Evolutionary conservation across 1,140 invertebrate species (phyloP).

Genomic region (Zeugodacus cucurbitae): DNA sequence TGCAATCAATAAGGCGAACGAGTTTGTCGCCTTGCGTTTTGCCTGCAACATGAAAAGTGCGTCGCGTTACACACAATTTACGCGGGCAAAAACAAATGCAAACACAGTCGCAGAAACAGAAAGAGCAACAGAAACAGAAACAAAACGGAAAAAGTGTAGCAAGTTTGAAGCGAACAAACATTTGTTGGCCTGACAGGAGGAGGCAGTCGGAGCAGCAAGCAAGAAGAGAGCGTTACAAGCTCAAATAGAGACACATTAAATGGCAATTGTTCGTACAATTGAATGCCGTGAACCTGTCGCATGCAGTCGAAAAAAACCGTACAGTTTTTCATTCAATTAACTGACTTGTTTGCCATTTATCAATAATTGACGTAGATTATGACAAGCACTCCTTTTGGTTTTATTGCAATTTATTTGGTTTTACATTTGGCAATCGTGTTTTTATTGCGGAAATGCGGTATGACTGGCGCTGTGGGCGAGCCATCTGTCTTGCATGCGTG

Average conservation of each 20-base stretch:
- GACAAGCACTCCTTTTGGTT: background rate
- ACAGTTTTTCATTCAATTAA: background rate
- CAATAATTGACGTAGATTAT: background rate
- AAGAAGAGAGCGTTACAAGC: background rate
- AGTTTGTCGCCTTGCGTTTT: conserved; percentile 1
- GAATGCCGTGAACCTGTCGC: background rate
- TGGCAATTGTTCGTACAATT: background rate
- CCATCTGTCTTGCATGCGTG: too few species aligned
- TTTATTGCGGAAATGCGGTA: background rate
- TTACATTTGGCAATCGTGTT: background rate
- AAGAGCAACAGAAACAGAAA: background rate
- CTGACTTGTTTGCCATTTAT: conserved; percentile 12
- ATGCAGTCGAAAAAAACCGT: background rate
- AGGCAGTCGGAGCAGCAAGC: background rate
- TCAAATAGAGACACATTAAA: background rate
- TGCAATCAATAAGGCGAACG: conserved; percentile 22
- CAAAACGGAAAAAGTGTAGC: background rate
- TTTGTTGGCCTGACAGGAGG: background rate
- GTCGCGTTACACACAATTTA: background rate
- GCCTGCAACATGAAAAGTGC: background rate
- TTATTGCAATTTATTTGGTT: background rate
- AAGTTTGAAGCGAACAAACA: background rate
- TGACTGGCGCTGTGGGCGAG: too few species aligned
- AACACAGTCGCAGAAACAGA: background rate
- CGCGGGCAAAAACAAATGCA: background rate